A percentile compares a stretch with the other conserved stretches of the same genome.
These are phyloP conservation scores for Caenorhabditis inopinata DNA, from an alignment of 1,140 invertebrate species.

Conservation along the genomic window DNA sequence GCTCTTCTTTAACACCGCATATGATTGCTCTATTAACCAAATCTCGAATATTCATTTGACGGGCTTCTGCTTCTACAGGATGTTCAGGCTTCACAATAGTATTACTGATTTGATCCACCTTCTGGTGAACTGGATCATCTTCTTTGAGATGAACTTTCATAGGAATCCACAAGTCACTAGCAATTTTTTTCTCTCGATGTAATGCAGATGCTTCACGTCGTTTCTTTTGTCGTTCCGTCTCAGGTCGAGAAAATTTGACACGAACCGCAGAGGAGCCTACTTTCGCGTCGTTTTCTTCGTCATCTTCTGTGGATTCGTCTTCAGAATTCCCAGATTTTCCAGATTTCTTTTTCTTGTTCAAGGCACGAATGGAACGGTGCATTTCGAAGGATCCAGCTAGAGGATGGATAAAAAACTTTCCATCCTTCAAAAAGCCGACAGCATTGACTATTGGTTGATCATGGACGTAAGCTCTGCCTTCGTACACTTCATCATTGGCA, in stretches of 20 bases:
- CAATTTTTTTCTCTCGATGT: conserved; percentile 30
- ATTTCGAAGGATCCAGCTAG: conserved; percentile 27
- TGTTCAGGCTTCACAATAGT: not conserved
- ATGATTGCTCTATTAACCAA: conserved; percentile 13
- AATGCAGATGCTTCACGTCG: conserved; percentile 26
- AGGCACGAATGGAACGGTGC: not conserved
- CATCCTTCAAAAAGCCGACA: not conserved
- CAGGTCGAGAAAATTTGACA: conserved; percentile 29
- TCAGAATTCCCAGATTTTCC: not conserved
- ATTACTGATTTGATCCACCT: not conserved
- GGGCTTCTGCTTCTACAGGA: not conserved
- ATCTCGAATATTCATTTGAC: not conserved
- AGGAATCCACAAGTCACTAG: conserved; percentile 25
- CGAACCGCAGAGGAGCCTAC: not conserved
- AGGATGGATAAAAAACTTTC: conserved; percentile 8
- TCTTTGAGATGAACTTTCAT: conserved; percentile 32
- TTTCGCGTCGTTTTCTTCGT: not conserved
- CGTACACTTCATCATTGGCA: conserved; percentile 10
- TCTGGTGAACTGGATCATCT: not conserved
- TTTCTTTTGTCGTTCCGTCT: conserved; percentile 37
- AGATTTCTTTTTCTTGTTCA: not conserved
- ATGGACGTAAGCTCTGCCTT: not conserved
- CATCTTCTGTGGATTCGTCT: not conserved
- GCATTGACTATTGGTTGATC: conserved; percentile 12
- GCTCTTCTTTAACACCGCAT: conserved; percentile 16